phyloP scores from a whole-genome alignment of 1,140 invertebrate genomes.

The Dinothrombium tinctorium region DNA sequence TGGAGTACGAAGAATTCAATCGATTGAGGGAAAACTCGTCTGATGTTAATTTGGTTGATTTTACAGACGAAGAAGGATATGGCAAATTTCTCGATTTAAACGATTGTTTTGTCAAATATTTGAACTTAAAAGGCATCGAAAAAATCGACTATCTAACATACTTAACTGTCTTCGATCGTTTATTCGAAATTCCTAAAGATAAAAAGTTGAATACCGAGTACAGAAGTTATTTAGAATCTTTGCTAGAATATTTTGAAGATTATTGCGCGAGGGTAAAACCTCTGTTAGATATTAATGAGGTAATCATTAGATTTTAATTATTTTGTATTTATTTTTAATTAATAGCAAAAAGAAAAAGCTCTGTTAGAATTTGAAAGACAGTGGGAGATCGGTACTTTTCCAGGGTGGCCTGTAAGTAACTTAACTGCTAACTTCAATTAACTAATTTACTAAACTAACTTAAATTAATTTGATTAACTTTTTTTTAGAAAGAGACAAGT shows the following conservation, averaged over 20 bases:
- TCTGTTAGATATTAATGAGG: constrained; percentile 51
- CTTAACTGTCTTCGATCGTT: constrained; percentile 72
- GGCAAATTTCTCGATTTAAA: constrained; percentile 97
- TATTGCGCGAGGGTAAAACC: constrained; percentile 72
- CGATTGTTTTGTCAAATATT: constrained; percentile 80
- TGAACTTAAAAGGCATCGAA: constrained; percentile 87
- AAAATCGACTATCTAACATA: constrained; percentile 15
- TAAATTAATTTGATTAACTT: not conserved
- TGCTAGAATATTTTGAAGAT: constrained; percentile 66
- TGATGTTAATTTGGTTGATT: constrained; percentile 50
- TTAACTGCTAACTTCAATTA: constrained; percentile 2
- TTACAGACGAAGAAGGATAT: constrained; percentile 99
- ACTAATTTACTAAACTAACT: not conserved
- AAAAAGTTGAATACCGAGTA: constrained; percentile 71
- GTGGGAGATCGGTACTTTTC: constrained; percentile 68
- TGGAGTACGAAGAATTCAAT: constrained; percentile 84
- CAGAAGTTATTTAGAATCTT: constrained; percentile 46
- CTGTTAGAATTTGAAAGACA: constrained; percentile 58
- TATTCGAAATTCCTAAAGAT: constrained; percentile 86
- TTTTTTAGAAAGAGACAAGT: constrained; percentile 61
- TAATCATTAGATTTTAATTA: too few relatives aligned
- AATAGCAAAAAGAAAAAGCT: constrained; percentile 41
- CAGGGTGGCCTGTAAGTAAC: constrained; percentile 63
- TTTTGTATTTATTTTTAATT: not conserved
- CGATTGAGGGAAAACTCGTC: constrained; percentile 62